Percentiles rank a stretch among this genome's conserved stretches.
These are phyloP conservation scores for Eupithecia exiguata DNA, from an alignment of 2,888 invertebrate species.

Conservation along the genomic window DNA sequence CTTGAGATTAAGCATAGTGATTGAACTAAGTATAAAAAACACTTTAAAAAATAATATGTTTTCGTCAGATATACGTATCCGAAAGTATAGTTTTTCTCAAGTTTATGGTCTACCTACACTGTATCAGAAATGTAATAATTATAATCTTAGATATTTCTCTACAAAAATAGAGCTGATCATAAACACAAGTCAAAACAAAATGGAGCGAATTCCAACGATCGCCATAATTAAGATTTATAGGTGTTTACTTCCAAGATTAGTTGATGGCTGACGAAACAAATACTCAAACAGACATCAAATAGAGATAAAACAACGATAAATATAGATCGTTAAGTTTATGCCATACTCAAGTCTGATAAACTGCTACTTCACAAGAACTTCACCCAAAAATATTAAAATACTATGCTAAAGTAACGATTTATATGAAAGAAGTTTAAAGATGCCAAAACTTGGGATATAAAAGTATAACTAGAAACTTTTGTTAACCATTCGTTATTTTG, in stretches of 20 bases:
- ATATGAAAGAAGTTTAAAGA: not conserved
- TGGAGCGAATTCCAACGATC: not conserved
- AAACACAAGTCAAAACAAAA: not conserved
- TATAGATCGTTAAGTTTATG: constrained; percentile 12
- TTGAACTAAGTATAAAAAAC: too few relatives aligned
- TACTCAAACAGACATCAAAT: constrained; percentile 13
- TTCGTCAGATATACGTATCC: too few relatives aligned
- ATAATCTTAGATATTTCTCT: not conserved
- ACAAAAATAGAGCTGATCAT: not conserved
- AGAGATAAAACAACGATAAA: constrained; percentile 10
- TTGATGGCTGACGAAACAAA: constrained; percentile 14
- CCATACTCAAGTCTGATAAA: constrained; percentile 2
- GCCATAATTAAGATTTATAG: constrained; percentile 9
- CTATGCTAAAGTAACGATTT: constrained; percentile 10
- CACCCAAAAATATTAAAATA: constrained; percentile 12
- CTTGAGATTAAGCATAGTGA: too few relatives aligned
- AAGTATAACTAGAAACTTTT: constrained; percentile 4
- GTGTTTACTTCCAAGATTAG: constrained; percentile 11
- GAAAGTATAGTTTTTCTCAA: not conserved
- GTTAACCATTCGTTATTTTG: constrained; percentile 6
- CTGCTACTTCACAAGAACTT: constrained; percentile 8
- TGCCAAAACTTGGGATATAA: constrained; percentile 2
- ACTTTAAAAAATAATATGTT: too few relatives aligned
- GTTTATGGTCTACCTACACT: not conserved
- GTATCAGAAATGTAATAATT: not conserved